Evolutionary conservation across 2,797 vertebrate species (phyloP).

Genomic region (Cygnus olor): DNA sequence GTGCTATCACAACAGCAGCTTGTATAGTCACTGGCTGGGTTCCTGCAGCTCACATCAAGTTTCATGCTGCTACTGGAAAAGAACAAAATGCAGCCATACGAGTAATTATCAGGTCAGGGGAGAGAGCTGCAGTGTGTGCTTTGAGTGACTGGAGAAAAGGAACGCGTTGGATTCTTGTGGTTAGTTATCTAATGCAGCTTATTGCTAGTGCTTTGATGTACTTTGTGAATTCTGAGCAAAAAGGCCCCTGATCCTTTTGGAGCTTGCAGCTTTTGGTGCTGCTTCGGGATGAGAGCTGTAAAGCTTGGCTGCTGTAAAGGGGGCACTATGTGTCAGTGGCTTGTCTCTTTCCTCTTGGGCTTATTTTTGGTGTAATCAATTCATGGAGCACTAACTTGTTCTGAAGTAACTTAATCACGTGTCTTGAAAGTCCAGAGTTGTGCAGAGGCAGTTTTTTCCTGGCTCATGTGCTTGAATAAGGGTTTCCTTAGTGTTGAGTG

Average conservation of each 20-base stretch:
- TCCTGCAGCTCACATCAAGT: conserved; percentile 52
- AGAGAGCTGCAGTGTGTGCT: conserved; percentile 52
- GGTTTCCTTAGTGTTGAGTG: not conserved
- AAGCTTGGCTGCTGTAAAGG: conserved; percentile 14
- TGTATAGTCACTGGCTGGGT: conserved; percentile 15
- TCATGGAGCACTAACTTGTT: conserved; percentile 40
- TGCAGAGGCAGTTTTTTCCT: conserved; percentile 29
- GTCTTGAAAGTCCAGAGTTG: not conserved
- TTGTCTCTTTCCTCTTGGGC: not conserved
- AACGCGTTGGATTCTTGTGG: conserved; percentile 19
- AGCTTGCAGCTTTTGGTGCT: conserved; percentile 3
- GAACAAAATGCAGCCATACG: conserved; percentile 25
- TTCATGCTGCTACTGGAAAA: conserved; percentile 56
- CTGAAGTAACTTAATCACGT: conserved; percentile 36
- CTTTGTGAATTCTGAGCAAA: not conserved
- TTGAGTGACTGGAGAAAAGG: conserved; percentile 45
- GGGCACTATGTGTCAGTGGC: not conserved
- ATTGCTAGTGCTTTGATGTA: not conserved
- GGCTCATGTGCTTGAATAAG: not conserved
- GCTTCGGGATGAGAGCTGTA: not conserved
- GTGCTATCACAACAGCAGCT: conserved; percentile 51
- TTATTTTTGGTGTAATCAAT: conserved; percentile 44
- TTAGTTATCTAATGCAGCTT: not conserved
- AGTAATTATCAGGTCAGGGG: conserved; percentile 40
- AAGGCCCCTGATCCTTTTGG: not conserved